Percentiles rank a stretch among this genome's conserved stretches.
These are phyloP conservation scores for Phorcus lineatus DNA, from an alignment of 2,888 invertebrate genomes.

Conservation along the genomic window DNA sequence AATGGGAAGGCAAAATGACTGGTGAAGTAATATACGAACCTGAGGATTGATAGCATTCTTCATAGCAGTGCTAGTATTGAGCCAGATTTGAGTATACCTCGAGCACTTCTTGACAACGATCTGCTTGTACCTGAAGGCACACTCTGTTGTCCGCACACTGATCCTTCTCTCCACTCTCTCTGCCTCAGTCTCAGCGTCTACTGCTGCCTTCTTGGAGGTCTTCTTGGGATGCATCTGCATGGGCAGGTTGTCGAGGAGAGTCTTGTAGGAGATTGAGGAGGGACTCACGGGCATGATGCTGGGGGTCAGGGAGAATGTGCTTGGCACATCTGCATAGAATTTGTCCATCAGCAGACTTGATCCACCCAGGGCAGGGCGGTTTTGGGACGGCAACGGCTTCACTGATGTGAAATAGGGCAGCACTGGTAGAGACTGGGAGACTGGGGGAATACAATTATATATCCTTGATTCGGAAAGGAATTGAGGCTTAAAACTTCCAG, in stretches of 20 bases:
- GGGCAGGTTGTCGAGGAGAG: constrained; percentile 62
- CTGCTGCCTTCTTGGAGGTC: constrained; percentile 30
- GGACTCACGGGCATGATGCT: constrained; percentile 65
- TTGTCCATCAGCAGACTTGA: constrained; percentile 35
- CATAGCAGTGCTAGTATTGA: constrained; percentile 78
- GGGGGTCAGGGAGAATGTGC: constrained; percentile 40
- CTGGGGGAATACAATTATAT: not conserved
- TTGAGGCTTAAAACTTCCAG: too few relatives aligned
- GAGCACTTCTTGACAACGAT: constrained; percentile 80
- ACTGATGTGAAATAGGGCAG: constrained; percentile 48
- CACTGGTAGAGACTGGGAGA: constrained; percentile 41
- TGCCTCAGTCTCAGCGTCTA: constrained; percentile 45
- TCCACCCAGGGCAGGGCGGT: constrained; percentile 49
- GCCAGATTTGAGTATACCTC: constrained; percentile 80
- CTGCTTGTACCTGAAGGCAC: constrained; percentile 77
- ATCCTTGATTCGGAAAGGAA: not conserved
- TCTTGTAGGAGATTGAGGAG: constrained; percentile 65
- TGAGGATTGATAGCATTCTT: constrained; percentile 81
- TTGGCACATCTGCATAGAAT: constrained; percentile 46
- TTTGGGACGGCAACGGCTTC: constrained; percentile 41
- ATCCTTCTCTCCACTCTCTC: constrained; percentile 66
- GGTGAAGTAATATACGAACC: constrained; percentile 75
- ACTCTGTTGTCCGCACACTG: constrained; percentile 75
- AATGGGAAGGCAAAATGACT: too few relatives aligned
- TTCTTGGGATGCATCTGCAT: constrained; percentile 61